Evolutionary conservation across 2,113 vertebrate species (phyloP), one percentile per base, ranked within the genome.

Genomic region (Sturnus vulgaris): DNA sequence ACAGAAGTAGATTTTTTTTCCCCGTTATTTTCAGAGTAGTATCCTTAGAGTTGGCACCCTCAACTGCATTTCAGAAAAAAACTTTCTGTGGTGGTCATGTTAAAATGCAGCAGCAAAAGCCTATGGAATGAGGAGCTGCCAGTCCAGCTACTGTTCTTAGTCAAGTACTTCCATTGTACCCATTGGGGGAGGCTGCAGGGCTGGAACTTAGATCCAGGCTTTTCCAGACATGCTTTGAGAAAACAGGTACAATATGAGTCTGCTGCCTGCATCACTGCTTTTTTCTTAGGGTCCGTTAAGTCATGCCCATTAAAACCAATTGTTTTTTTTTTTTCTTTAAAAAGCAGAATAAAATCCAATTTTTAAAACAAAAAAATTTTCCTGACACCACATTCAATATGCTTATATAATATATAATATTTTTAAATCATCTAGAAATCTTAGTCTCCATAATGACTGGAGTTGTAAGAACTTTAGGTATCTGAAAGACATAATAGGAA

Each of bases 11-110:
- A 9, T n/a, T 90, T 81, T 64, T 81, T 91, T 82, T 47, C 30
- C 11, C 46, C 2, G 39, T 95, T 96, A 91, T 94, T 95, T 91
- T 94, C 93, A 92, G 88, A 90, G 78, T 86, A 94, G 92, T 92
- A 82, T 75, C 92, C 82, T 94, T 97, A 96, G 56, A 95, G 93
- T 40, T 92, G 90, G 79, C 69, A 90, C 75, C 28, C 31, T 92
- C 59, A 30, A 30, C 89, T 86, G 52, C 28, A 56, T 95, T 97
- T 90, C 52, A 39, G 88, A 92, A 93, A 61, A 55, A 92, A 63
- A 73, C 69, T 75, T 4, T 57, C 56, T 75, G 40, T 63, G 69
- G 44, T 85, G 88, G 20, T 69, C 35, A 73, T 68, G 64, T 53
- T 86, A 88, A 88, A 92, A 80, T 44, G 63, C 46, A 77, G 42